A percentile compares a stretch with the other conserved stretches of the same genome.
Evolutionary conservation across 2,888 invertebrate species (phyloP).

Genomic region (Empis stercorea): DNA sequence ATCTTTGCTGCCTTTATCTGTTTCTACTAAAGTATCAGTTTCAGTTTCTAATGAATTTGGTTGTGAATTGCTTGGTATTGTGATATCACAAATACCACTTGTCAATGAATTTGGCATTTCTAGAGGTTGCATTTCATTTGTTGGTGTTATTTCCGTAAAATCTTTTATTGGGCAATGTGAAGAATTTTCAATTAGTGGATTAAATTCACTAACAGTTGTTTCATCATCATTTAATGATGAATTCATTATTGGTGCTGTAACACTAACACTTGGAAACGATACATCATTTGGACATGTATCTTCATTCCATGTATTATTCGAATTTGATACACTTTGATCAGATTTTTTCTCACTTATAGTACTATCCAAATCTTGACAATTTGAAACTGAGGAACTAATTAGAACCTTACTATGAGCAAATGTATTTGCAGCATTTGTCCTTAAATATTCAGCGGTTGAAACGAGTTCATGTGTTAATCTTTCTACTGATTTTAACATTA

Average conservation of each 20-base stretch:
- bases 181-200: conserved; percentile 10
- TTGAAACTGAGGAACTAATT: conserved; percentile 8
- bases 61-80: conserved; percentile 17
- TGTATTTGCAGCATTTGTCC: conserved; percentile 27
- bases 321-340: conserved; percentile 24
- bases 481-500: conserved; percentile 55
- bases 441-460: conserved; percentile 48
- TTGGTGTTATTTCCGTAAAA: conserved; percentile 27
- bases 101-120: conserved; percentile 9
- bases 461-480: conserved; percentile 50
- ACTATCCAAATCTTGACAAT: conserved; percentile 8
- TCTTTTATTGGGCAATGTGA: conserved; percentile 20
- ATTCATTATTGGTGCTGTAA: conserved; percentile 56
- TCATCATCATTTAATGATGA: conserved; percentile 53
- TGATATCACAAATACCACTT: conserved; percentile 10
- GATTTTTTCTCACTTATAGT: conserved; percentile 10
- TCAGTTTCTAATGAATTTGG: conserved; percentile 26
- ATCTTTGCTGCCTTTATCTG: conserved; percentile 2
- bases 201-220: conserved; percentile 11
- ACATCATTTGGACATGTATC: conserved; percentile 65
- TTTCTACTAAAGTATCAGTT: conserved; percentile 22
- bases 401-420: conserved; percentile 7
- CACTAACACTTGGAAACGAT: conserved; percentile 69
- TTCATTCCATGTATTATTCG: conserved; percentile 65
- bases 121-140: conserved; percentile 23